These are phyloP conservation scores for Nowickia ferox DNA, from an alignment of 2,888 invertebrate species.

Conservation along the genomic window DNA sequence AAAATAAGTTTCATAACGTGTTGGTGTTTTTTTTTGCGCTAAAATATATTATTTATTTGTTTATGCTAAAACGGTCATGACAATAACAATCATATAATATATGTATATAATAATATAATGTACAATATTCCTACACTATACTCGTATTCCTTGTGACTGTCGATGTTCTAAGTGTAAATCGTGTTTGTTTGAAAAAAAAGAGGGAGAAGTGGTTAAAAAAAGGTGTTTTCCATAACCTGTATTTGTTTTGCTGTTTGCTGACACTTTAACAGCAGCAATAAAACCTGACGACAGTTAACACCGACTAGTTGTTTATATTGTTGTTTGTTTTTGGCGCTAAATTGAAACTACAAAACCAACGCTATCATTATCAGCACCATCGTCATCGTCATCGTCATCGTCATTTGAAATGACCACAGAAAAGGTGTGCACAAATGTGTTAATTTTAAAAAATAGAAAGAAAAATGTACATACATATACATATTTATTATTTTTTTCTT, in stretches of 20 bases:
- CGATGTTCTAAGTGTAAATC: conserved; percentile 21
- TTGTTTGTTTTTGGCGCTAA: conserved; percentile 55
- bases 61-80: conserved; percentile 53
- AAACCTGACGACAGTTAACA: conserved; percentile 6
- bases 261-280: not conserved
- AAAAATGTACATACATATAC: conserved; percentile 5
- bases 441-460: not conserved
- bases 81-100: conserved; percentile 36
- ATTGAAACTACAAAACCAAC: not conserved
- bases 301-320: conserved; percentile 36
- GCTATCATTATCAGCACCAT: not conserved
- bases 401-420: conserved; percentile 56
- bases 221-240: conserved; percentile 23
- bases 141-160: conserved; percentile 29
- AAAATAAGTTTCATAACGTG: conserved; percentile 25
- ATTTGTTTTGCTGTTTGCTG: conserved; percentile 35
- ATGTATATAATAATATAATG: too few relatives aligned
- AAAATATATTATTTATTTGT: conserved; percentile 30
- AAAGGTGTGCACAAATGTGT: conserved; percentile 62
- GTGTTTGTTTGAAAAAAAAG: conserved; percentile 19
- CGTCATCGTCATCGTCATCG: conserved; percentile 3
- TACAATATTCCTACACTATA: conserved; percentile 26
- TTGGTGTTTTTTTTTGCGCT: not conserved
- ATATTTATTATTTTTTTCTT: conserved; percentile 22
- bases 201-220: not conserved